Conservation (phyloP, 1,140 invertebrate genomes). For the Aethina tumida region DNA sequence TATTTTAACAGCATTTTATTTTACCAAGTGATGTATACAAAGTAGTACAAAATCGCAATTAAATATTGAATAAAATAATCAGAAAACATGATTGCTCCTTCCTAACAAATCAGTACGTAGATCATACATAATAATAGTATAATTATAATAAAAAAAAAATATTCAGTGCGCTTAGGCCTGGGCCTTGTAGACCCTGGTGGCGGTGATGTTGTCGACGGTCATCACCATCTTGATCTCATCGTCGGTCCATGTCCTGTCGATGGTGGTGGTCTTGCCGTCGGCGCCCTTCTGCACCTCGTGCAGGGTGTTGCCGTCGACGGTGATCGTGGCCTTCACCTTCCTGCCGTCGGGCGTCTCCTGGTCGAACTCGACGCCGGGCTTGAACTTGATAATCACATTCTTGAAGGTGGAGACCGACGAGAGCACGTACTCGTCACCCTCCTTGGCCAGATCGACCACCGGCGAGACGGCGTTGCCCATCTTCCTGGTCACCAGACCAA, state of each 20-base stretch:
- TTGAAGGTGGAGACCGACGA: conserved; percentile 79
- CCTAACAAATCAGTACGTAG: conserved; percentile 1
- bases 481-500: conserved; percentile 63
- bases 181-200: conserved; percentile 43
- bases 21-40: too few species aligned
- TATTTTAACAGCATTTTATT: too few species aligned
- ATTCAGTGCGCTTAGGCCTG: conserved; percentile 24
- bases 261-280: conserved; percentile 51
- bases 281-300: conserved; percentile 59
- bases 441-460: conserved; percentile 56
- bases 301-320: conserved; percentile 56
- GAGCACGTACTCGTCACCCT: conserved; percentile 58
- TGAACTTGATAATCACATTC: conserved; percentile 67
- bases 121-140: conserved; percentile 7
- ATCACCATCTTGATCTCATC: conserved; percentile 63
- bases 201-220: conserved; percentile 48
- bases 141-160: conserved; percentile 1
- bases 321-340: conserved; percentile 63
- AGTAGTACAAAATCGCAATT: too few species aligned
- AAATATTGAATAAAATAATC: too few species aligned
- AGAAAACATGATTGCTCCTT: not conserved
- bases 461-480: conserved; percentile 64
- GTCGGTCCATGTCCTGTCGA: conserved; percentile 56
- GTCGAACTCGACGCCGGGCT: conserved; percentile 72
- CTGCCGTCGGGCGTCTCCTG: conserved; percentile 79